Percentiles rank a stretch among this genome's conserved stretches.
Conservation (phyloP, 1,140 invertebrate species). For the Orchesella cincta region DNA sequence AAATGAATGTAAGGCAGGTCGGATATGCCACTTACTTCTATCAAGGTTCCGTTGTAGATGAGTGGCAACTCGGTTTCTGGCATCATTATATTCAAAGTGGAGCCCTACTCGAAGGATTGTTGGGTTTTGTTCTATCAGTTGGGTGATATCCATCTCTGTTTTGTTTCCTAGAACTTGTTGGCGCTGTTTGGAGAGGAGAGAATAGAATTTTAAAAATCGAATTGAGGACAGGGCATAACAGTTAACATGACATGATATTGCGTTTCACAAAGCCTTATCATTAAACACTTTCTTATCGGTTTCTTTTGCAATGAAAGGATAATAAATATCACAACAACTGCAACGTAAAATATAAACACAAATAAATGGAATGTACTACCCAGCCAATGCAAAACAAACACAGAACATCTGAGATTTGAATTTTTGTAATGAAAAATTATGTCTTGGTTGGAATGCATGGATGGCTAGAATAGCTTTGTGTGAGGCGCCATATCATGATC, state of each 20-base stretch:
- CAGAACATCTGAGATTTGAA: no score
- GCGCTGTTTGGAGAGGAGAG: conserved; percentile 66
- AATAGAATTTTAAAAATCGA: conserved; percentile 13
- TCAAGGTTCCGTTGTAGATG: conserved; percentile 95
- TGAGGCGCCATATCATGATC: no score
- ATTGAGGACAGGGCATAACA: background rate
- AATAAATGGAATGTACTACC: background rate
- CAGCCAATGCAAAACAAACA: no score
- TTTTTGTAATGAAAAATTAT: no score
- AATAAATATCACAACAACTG: background rate
- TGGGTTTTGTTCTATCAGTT: conserved; percentile 88
- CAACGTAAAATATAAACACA: background rate
- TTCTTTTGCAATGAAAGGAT: background rate
- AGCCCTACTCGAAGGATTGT: conserved; percentile 82
- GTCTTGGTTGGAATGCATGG: no score
- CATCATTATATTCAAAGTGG: conserved; percentile 94
- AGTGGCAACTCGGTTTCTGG: conserved; percentile 85
- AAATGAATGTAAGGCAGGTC: conserved; percentile 9
- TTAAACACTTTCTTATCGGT: background rate
- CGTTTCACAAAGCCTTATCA: background rate
- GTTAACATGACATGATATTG: background rate
- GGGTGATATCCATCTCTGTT: conserved; percentile 96
- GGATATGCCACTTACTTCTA: conserved; percentile 74
- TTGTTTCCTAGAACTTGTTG: conserved; percentile 93
- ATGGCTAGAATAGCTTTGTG: no score